Percentiles rank a stretch among this genome's conserved stretches.
phyloP scores from a whole-genome alignment of 2,888 invertebrate genomes.

The Rhabditoides inermis region DNA sequence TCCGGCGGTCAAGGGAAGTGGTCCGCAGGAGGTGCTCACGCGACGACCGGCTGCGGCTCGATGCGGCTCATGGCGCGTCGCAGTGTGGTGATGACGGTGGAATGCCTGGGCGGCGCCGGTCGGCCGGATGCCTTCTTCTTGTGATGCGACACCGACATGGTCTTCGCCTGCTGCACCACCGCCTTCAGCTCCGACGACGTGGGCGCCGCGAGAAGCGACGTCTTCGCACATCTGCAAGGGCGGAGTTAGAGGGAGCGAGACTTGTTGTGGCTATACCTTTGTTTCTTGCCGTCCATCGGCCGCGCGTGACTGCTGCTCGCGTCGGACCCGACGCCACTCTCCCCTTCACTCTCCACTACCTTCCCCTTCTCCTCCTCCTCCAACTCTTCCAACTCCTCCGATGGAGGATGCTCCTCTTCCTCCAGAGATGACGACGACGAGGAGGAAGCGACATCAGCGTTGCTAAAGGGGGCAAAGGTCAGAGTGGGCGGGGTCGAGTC shows the following conservation, averaged over 20 bases:
- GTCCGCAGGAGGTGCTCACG: too few relatives aligned
- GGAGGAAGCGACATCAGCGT: neutral
- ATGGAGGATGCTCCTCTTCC: neutral
- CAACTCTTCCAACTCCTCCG: conserved; percentile 20
- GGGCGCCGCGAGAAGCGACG: conserved; percentile 31
- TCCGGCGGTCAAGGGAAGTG: too few relatives aligned
- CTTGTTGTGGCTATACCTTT: neutral
- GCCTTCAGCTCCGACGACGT: conserved; percentile 32
- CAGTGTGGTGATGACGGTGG: conserved; percentile 24
- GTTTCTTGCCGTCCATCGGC: neutral
- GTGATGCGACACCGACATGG: conserved; percentile 19
- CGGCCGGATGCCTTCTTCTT: conserved; percentile 2
- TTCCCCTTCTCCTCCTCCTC: conserved; percentile 11
- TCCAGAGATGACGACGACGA: conserved; percentile 1
- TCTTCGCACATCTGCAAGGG: conserved; percentile 21
- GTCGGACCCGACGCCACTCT: conserved; percentile 23
- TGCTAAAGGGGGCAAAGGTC: too few relatives aligned
- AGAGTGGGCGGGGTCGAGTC: too few relatives aligned
- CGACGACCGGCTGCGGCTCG: too few relatives aligned
- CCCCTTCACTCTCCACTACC: conserved; percentile 1
- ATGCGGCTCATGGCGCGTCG: conserved; percentile 29
- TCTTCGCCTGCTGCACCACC: conserved; percentile 25
- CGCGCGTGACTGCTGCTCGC: conserved; percentile 6
- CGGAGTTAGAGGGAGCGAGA: neutral
- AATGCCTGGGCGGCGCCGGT: conserved; percentile 3